Evolutionary conservation across 37 sponge, comb jelly and placozoan genomes (phyloP).

Genomic region (Beroe ovata): DNA sequence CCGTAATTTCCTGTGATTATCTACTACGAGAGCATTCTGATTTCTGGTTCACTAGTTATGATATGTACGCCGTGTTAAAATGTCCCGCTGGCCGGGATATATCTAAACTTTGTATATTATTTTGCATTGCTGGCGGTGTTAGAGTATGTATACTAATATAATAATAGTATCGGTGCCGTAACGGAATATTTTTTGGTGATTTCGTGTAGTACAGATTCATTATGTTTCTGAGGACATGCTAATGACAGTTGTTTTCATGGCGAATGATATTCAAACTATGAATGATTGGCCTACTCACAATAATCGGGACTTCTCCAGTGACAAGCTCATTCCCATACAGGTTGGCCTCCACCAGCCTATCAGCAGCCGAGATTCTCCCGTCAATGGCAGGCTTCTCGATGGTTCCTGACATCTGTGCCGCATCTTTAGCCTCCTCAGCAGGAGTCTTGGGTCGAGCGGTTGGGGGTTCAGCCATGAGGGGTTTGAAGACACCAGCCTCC

Average conservation of each 20-base stretch:
- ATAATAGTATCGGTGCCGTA: too few relatives aligned
- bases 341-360: slow-evolving; percentile 36
- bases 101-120: too few relatives aligned
- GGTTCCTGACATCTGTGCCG: slow-evolving; percentile 44
- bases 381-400: slow-evolving; percentile 58
- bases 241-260: too few relatives aligned
- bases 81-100: too few relatives aligned
- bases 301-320: slow-evolving; percentile 24
- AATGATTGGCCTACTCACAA: too few relatives aligned
- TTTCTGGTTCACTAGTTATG: background rate
- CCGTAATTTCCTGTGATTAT: too few relatives aligned
- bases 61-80: background rate
- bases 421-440: slow-evolving; percentile 35
- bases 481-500: slow-evolving; percentile 42
- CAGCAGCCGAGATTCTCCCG: slow-evolving; percentile 49
- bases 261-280: too few relatives aligned
- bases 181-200: too few relatives aligned
- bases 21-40: background rate
- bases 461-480: slow-evolving; percentile 62
- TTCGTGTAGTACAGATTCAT: too few relatives aligned
- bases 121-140: too few relatives aligned
- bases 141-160: too few relatives aligned
- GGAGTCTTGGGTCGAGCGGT: slow-evolving; percentile 32
- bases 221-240: too few relatives aligned
- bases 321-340: slow-evolving; percentile 9